These are phyloP conservation scores for Muschampia plurimacula DNA, from an alignment of 2,888 invertebrate genomes.

Conservation along the genomic window DNA sequence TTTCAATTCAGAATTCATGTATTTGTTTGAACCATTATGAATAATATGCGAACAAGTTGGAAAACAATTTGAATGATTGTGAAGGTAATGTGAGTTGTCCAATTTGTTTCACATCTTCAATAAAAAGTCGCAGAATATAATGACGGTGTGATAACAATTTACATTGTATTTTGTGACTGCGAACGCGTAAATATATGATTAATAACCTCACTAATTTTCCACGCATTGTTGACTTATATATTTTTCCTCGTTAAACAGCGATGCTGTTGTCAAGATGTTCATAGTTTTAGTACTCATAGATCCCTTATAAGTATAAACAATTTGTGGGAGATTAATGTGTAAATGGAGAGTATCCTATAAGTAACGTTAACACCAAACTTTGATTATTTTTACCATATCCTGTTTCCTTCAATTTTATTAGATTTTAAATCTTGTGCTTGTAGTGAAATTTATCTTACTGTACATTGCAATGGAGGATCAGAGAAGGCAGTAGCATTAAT, in stretches of 20 bases:
- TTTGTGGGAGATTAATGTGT: conserved; percentile 65
- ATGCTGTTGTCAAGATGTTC: not conserved
- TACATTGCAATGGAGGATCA: conserved; percentile 73
- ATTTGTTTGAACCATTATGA: conserved; percentile 69
- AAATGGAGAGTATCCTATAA: conserved; percentile 74
- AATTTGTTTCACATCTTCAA: conserved; percentile 56
- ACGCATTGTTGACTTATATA: conserved; percentile 55
- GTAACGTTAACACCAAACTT: conserved; percentile 48
- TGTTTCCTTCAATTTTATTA: conserved; percentile 71
- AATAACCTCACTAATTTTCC: conserved; percentile 55
- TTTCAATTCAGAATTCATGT: conserved; percentile 12
- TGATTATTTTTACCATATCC: conserved; percentile 56
- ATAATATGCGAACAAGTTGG: conserved; percentile 56
- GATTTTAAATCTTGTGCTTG: conserved; percentile 69
- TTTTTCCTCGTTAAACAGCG: not conserved
- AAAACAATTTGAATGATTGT: conserved; percentile 50
- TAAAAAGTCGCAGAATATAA: conserved; percentile 64
- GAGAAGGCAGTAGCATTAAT: conserved; percentile 65
- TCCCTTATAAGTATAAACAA: conserved; percentile 49
- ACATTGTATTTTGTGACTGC: conserved; percentile 68
- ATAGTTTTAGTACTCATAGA: not conserved
- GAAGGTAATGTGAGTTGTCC: conserved; percentile 37
- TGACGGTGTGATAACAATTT: conserved; percentile 37
- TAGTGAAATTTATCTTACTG: conserved; percentile 66
- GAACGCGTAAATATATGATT: conserved; percentile 61